Evolutionary conservation across 2,797 vertebrate species (phyloP), one percentile per base, ranked within the genome.

Genomic region (Phrynocephalus vlangalii): DNA sequence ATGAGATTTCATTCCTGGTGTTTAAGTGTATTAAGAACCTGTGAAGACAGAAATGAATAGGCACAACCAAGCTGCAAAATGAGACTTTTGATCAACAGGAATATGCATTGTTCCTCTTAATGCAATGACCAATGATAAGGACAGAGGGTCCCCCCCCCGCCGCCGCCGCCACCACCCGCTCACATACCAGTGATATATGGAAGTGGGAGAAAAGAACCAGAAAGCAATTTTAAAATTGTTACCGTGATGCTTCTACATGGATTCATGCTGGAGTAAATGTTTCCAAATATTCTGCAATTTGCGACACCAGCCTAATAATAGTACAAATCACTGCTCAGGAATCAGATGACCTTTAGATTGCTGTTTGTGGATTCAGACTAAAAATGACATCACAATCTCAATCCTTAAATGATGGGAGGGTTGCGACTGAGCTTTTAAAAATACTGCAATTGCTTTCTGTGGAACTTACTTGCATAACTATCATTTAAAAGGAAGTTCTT

Each of bases 121-220:
- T 79, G 68, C 92, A 84, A 91, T 89, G 88, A 89, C 81, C 71
- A 84, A 83, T 75, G 26, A 52, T 85, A 30, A 86, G 75, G 85
- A 66, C 87, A 67, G 28, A 28, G 66, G 52, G 60, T 67, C 77
- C 38, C 38, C 38, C 38, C 38, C n/a, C n/a, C n/a, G n/a, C n/a
- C n/a, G n/a, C n/a, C n/a, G n/a, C n/a, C 38, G 5, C 38, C 38
- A 0, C 38, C 38, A 5, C 38, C 4, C 33, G 67, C 2, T 83
- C 56, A 1, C 44, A 90, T 11, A 72, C 28, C 85, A 80, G 8
- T 71, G 60, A 63, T 86, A 78, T 22, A 80, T 50, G n/a, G 60
- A 84, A 88, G 56, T 63, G 60, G 67, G 1, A 30, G 38, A 84
- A 71, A 6, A 68, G 33, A 81, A 67, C 9, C 24, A 38, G 15